phyloP scores from a whole-genome alignment of 2,888 invertebrate genomes.

The Blastobasis lacticolella region DNA sequence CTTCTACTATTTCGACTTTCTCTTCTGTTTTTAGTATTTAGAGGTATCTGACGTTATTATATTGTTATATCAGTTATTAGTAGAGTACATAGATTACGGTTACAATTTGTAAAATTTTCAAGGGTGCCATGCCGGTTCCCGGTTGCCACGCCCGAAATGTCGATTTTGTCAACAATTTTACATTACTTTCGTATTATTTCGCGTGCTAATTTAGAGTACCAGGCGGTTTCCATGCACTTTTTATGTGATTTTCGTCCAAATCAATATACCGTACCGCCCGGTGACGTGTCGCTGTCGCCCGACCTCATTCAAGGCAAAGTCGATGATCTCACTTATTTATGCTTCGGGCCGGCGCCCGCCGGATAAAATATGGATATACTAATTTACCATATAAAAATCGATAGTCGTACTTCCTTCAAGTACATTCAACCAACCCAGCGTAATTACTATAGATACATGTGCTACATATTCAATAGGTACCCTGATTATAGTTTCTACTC shows the following conservation, averaged over 20 bases:
- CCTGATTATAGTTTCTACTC: too few species aligned
- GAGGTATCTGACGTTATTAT: neutral
- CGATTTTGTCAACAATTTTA: slow-evolving; percentile 1
- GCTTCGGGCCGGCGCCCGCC: neutral
- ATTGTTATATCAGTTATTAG: neutral
- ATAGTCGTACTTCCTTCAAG: too few species aligned
- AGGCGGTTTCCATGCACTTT: too few species aligned
- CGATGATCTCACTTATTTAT: slow-evolving; percentile 38
- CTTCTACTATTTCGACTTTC: slow-evolving; percentile 13
- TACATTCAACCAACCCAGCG: too few species aligned
- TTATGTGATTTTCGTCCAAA: too few species aligned
- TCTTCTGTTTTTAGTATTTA: slow-evolving; percentile 4
- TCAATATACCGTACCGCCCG: neutral
- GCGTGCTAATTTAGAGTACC: too few species aligned
- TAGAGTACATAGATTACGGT: neutral
- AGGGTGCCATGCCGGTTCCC: slow-evolving; percentile 29
- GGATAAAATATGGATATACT: slow-evolving; percentile 1
- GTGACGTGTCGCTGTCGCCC: slow-evolving; percentile 27
- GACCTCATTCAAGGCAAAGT: slow-evolving; percentile 31
- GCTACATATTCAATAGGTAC: too few species aligned
- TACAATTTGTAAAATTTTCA: slow-evolving; percentile 11
- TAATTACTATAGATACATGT: too few species aligned
- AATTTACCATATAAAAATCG: neutral
- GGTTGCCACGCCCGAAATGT: slow-evolving; percentile 21
- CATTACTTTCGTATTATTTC: too few species aligned